These are phyloP conservation scores for Macrochelys suwanniensis DNA, from an alignment of 2,797 vertebrate genomes.

Conservation along the genomic window DNA sequence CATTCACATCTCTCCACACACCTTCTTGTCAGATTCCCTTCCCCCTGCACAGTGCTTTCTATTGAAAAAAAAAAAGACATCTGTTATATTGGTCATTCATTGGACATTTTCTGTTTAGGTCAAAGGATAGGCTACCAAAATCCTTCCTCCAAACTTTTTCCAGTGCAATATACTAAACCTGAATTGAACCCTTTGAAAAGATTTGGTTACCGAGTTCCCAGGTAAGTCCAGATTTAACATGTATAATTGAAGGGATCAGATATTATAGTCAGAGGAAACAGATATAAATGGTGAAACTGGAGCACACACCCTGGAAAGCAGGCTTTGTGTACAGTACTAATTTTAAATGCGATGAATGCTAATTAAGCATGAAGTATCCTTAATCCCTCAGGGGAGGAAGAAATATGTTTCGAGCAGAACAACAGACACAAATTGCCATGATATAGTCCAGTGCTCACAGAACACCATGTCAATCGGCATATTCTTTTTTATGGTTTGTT, in stretches of 20 bases:
- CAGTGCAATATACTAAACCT: not conserved
- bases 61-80: not conserved
- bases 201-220: not conserved
- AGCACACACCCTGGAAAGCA: not conserved
- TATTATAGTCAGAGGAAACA: not conserved
- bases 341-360: not conserved
- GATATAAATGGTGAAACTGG: not conserved
- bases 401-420: not conserved
- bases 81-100: not conserved
- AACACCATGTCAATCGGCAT: not conserved
- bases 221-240: not conserved
- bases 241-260: not conserved
- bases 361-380: not conserved
- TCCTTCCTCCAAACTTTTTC: not conserved
- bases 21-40: not conserved
- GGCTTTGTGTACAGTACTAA: not conserved
- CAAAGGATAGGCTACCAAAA: not conserved
- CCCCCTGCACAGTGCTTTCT: not conserved
- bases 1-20: not conserved
- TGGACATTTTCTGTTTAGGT: not conserved
- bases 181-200: not conserved
- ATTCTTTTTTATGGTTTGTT: not conserved
- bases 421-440: not conserved
- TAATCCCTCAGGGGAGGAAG: not conserved
- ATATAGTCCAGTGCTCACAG: not conserved